phyloP scores from a whole-genome alignment of 2,888 invertebrate species.

The Ditula angustiorana region DNA sequence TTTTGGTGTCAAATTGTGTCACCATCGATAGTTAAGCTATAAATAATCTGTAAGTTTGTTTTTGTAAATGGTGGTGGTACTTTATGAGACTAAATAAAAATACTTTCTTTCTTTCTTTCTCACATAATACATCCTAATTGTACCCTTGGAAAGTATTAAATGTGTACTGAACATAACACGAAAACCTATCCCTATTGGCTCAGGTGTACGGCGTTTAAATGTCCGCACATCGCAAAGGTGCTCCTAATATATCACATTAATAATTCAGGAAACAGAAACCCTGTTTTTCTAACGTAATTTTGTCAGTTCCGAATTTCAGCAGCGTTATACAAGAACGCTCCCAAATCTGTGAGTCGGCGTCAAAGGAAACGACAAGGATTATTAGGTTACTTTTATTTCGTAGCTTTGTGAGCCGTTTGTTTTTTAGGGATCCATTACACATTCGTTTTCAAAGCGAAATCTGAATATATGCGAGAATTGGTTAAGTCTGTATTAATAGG shows the following conservation, averaged over 20 bases:
- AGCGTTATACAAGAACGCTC: background rate
- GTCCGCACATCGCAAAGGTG: background rate
- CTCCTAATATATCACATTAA: background rate
- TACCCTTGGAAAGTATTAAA: too few relatives aligned
- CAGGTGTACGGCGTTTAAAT: background rate
- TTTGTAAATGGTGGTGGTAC: too few relatives aligned
- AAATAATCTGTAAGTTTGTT: too few relatives aligned
- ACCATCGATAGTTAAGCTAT: too few relatives aligned
- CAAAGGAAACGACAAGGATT: conserved; percentile 18
- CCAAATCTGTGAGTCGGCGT: conserved; percentile 10
- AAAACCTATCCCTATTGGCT: background rate
- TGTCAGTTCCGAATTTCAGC: background rate
- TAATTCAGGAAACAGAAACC: background rate
- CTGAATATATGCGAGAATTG: background rate
- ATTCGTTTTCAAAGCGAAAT: background rate
- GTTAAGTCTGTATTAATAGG: background rate
- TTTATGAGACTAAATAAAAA: too few relatives aligned
- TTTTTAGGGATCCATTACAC: conserved; percentile 6
- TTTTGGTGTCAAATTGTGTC: too few relatives aligned
- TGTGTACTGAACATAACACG: background rate
- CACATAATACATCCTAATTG: too few relatives aligned
- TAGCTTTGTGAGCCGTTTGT: conserved; percentile 14
- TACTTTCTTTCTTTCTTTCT: too few relatives aligned
- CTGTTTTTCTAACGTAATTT: conserved; percentile 14
- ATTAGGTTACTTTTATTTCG: conserved; percentile 21